phyloP scores from a whole-genome alignment of 1,140 invertebrate species.

The Heliothis virescens region DNA sequence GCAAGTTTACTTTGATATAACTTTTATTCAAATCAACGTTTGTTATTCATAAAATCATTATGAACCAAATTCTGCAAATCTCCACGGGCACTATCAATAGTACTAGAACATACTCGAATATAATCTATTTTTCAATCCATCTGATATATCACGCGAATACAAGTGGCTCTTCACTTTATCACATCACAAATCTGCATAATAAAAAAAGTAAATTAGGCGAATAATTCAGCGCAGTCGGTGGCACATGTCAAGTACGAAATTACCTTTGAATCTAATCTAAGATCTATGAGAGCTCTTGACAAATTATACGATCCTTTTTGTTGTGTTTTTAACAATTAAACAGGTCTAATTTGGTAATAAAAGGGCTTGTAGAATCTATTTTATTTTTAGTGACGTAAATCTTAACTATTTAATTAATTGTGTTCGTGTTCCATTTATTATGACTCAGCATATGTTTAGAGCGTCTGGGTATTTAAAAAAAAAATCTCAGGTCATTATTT shows the following conservation, averaged over 20 bases:
- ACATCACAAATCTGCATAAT: slow-evolving; percentile 69
- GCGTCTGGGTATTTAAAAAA: too few species aligned
- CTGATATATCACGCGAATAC: slow-evolving; percentile 15
- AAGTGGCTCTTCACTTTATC: slow-evolving; percentile 72
- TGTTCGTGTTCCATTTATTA: not conserved
- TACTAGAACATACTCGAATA: not conserved
- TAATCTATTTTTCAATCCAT: slow-evolving; percentile 33
- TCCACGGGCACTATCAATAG: not conserved
- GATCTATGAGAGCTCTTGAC: slow-evolving; percentile 58
- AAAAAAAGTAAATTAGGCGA: slow-evolving; percentile 73
- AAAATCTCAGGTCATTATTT: too few species aligned
- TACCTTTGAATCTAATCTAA: slow-evolving; percentile 74
- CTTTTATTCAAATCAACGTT: too few species aligned
- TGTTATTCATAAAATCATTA: too few species aligned
- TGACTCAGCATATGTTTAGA: too few species aligned
- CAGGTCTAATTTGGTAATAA: slow-evolving; percentile 12
- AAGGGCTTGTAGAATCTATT: not conserved
- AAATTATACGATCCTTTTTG: slow-evolving; percentile 51
- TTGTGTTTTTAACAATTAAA: slow-evolving; percentile 35
- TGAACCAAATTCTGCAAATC: not conserved
- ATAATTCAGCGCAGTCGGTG: slow-evolving; percentile 69
- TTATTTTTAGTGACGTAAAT: not conserved
- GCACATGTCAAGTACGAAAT: slow-evolving; percentile 74
- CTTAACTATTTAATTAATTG: not conserved
- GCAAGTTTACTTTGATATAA: too few species aligned